Evolutionary conservation across 2,888 invertebrate genomes (phyloP), one percentile per base, ranked within the genome.

Genomic region (Drepanosiphum platanoidis): DNA sequence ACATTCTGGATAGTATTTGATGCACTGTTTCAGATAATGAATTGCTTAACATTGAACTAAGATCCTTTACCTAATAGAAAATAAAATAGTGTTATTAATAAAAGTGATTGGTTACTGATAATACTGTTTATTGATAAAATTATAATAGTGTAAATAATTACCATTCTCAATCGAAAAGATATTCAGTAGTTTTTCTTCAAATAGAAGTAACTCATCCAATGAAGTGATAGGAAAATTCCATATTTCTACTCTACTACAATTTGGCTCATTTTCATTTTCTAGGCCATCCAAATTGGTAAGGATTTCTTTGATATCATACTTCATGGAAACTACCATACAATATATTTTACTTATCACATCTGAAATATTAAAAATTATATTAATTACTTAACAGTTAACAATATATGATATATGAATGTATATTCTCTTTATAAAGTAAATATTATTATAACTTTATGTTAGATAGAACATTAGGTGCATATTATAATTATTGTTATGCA

Each of bases 61-160:
- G 66, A 66, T 66, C 66, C 18, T 66, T 66, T 15, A 66, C 18
- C 32, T 66, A 66, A 66, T n/a, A n/a, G n/a, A n/a, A n/a, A n/a
- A n/a, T n/a, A n/a, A n/a, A n/a, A n/a, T n/a, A n/a, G n/a, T n/a
- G 18, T 42, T 42, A 66, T 32, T 18, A 66, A 66, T n/a, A 15
- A 66, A 66, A 66, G 13, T 42, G 42, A 11, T 42, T 42, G 42
- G 42, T 9, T 32, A 66, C 13, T 32, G 11, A 5, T 8, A 34
- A 66, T 66, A 18, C 30, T 32, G 30, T 66, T 0, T n/a, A 66
- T n/a, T 66, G 15, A 66, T 66, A 32, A 66, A 32, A 18, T n/a
- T 66, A 1, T 3, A 32, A 5, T 18, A n/a, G 32, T 18, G 7
- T 15, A 5, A 66, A 66, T 15, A 66, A 66, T 15, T 66, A 66